These are phyloP conservation scores for Argya squamiceps DNA, from an alignment of 2,797 vertebrate species.

Conservation along the genomic window DNA sequence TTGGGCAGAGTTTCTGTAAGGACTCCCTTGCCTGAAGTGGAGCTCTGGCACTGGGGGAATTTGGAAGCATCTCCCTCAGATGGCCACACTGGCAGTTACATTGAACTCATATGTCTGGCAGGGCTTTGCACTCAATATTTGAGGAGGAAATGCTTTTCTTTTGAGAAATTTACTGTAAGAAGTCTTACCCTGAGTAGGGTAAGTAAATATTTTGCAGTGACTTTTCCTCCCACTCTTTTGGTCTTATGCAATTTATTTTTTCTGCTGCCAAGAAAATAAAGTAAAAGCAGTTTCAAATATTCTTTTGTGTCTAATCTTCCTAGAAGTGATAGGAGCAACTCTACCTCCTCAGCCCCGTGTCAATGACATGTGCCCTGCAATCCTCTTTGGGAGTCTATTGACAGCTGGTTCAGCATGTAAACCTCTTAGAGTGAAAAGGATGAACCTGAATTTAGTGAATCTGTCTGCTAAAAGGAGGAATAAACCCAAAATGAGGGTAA, in stretches of 20 bases:
- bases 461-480: not conserved
- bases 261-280: not conserved
- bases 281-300: not conserved
- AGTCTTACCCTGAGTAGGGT: not conserved
- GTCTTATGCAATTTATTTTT: not conserved
- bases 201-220: not conserved
- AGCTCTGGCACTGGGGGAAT: not conserved
- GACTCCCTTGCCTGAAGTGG: not conserved
- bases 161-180: not conserved
- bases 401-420: slow-evolving; percentile 57
- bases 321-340: not conserved
- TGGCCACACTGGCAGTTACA: not conserved
- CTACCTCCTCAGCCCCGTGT: not conserved
- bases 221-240: not conserved
- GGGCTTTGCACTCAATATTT: not conserved
- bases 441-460: slow-evolving; percentile 44
- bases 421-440: slow-evolving; percentile 33
- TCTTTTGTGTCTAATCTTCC: slow-evolving; percentile 1
- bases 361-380: slow-evolving; percentile 15
- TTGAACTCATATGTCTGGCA: not conserved
- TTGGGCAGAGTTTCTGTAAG: not conserved
- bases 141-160: not conserved
- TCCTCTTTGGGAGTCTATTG: slow-evolving; percentile 48
- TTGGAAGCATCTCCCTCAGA: not conserved
- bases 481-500: not conserved